A percentile compares a stretch with the other conserved stretches of the same genome.
Conservation (phyloP, 2,888 invertebrate species). For the Melinopterus prodromus region DNA sequence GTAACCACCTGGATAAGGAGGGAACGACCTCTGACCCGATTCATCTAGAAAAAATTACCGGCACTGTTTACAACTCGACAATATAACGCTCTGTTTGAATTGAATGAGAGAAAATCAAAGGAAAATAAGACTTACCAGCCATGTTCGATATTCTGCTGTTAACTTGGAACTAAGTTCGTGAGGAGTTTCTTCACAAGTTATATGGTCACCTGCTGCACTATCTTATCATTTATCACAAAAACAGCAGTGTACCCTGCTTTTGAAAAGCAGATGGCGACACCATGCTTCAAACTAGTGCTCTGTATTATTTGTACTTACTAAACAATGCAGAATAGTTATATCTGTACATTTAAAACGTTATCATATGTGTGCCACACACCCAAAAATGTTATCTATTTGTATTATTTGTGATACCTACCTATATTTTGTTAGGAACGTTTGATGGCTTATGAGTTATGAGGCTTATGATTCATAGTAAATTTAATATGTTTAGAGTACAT, state of each 20-base stretch:
- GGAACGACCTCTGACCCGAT: not conserved
- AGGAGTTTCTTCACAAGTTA: not conserved
- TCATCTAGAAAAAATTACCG: not conserved
- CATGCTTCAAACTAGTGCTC: not conserved
- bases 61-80: not conserved
- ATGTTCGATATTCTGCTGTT: not conserved
- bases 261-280: not conserved
- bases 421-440: no score
- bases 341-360: no score
- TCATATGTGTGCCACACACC: no score
- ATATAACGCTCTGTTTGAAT: not conserved
- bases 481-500: no score
- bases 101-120: not conserved
- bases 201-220: not conserved
- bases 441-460: no score
- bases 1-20: constrained; percentile 10
- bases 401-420: no score
- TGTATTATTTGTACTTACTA: no score
- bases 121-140: not conserved
- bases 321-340: no score
- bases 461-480: no score
- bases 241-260: not conserved
- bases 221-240: not conserved
- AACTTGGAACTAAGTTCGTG: not conserved
- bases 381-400: no score